phyloP scores from a whole-genome alignment of 1,140 invertebrate species.

The Trichogramma pretiosum region DNA sequence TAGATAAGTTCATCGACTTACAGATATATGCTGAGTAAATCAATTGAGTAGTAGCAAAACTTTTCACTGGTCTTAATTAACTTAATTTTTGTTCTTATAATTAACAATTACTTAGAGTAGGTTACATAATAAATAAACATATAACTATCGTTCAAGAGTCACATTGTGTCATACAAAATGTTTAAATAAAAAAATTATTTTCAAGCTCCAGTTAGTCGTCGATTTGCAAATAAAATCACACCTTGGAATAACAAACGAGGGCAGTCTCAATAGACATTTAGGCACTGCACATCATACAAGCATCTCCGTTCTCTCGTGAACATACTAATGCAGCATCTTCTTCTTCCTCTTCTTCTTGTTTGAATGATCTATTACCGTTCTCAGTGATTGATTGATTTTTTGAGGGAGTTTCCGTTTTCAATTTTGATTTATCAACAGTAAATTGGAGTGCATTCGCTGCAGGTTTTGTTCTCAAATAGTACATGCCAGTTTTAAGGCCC shows the following conservation, averaged over 20 bases:
- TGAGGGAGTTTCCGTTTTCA: constrained; percentile 35
- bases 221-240: neutral
- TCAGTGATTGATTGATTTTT: constrained; percentile 15
- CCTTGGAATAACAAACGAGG: too few relatives aligned
- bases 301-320: constrained; percentile 83
- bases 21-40: too few relatives aligned
- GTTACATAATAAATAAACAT: too few relatives aligned
- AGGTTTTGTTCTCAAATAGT: constrained; percentile 94
- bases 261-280: too few relatives aligned
- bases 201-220: neutral
- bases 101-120: too few relatives aligned
- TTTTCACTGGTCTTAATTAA: too few relatives aligned
- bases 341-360: constrained; percentile 38
- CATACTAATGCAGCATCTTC: constrained; percentile 68
- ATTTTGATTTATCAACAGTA: constrained; percentile 87
- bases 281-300: constrained; percentile 74
- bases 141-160: too few relatives aligned
- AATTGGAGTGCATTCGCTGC: constrained; percentile 95
- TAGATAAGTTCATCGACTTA: too few relatives aligned
- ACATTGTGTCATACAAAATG: neutral
- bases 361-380: constrained; percentile 26
- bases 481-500: constrained; percentile 98
- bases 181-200: neutral
- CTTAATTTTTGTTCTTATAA: too few relatives aligned
- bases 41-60: too few relatives aligned